These are phyloP conservation scores for Trichonephila inaurata DNA, from an alignment of 1,140 invertebrate species.

Conservation along the genomic window DNA sequence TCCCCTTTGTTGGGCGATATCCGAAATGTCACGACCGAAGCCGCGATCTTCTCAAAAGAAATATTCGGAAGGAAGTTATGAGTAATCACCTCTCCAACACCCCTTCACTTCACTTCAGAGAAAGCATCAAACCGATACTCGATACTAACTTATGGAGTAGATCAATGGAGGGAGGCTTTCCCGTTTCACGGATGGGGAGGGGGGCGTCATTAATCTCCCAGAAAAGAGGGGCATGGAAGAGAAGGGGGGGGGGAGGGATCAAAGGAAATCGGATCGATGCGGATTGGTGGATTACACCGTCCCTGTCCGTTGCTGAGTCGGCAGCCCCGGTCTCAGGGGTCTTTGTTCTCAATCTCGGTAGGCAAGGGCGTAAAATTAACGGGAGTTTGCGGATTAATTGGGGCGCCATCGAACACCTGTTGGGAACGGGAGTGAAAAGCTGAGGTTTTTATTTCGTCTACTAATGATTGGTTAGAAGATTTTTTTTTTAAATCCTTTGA, in stretches of 20 bases:
- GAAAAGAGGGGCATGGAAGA: not conserved
- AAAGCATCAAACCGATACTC: slow-evolving; percentile 10
- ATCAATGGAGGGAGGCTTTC: not conserved
- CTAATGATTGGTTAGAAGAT: too few relatives aligned
- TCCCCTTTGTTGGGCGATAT: too few relatives aligned
- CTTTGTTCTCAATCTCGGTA: too few relatives aligned
- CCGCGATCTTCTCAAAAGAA: not conserved
- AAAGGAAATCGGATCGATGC: slow-evolving; percentile 26
- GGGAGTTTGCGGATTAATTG: too few relatives aligned
- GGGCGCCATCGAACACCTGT: too few relatives aligned
- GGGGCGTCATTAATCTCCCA: not conserved
- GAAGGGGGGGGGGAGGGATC: not conserved
- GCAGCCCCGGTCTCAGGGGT: not conserved
- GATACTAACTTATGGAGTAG: slow-evolving; percentile 7
- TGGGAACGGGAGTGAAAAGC: too few relatives aligned
- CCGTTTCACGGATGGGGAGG: not conserved
- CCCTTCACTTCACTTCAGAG: too few relatives aligned
- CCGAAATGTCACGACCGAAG: too few relatives aligned
- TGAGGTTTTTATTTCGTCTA: too few relatives aligned
- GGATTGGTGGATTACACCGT: slow-evolving; percentile 17
- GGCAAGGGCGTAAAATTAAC: not conserved
- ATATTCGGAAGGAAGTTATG: not conserved
- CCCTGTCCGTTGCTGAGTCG: not conserved
- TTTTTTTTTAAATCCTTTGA: too few relatives aligned
- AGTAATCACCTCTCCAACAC: not conserved